Percentiles rank a stretch among this genome's conserved stretches.
Evolutionary conservation across 2,888 invertebrate species (phyloP).

Genomic region (Lasioglossum calceatum): DNA sequence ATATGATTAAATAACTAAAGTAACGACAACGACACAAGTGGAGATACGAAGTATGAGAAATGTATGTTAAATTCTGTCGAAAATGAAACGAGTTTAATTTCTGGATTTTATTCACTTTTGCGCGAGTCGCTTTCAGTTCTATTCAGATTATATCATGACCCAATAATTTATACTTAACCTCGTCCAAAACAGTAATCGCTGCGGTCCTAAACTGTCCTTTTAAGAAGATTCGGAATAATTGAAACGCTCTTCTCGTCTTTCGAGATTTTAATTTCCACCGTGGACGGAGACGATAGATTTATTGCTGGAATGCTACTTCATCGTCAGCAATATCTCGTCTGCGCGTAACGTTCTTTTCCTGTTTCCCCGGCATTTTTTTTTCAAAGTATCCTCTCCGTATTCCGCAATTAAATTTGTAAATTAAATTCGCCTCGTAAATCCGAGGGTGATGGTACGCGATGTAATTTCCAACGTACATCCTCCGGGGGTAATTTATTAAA

Average conservation of each 20-base stretch:
- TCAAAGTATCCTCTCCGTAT: constrained; percentile 26
- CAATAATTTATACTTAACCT: constrained; percentile 6
- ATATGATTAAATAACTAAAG: neutral
- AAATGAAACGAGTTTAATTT: neutral
- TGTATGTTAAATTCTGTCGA: neutral
- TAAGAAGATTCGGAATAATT: constrained; percentile 41
- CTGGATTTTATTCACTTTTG: neutral
- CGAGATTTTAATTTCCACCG: constrained; percentile 52
- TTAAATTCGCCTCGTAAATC: constrained; percentile 53
- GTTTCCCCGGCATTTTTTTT: constrained; percentile 5
- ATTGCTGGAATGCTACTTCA: constrained; percentile 51
- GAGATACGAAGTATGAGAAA: neutral
- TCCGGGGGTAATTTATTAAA: constrained; percentile 58
- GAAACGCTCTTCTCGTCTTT: constrained; percentile 32
- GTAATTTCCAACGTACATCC: constrained; percentile 47
- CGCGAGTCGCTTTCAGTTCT: neutral
- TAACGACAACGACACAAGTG: neutral
- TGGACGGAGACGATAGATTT: constrained; percentile 43
- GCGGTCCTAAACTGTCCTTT: constrained; percentile 1
- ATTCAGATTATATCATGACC: neutral
- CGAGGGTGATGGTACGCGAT: constrained; percentile 29
- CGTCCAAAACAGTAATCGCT: neutral
- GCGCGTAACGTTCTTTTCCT: constrained; percentile 10
- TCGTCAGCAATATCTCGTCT: constrained; percentile 60
- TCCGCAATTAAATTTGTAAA: constrained; percentile 59